Evolutionary conservation across 2,113 vertebrate species (phyloP).

Genomic region (Origma solitaria): DNA sequence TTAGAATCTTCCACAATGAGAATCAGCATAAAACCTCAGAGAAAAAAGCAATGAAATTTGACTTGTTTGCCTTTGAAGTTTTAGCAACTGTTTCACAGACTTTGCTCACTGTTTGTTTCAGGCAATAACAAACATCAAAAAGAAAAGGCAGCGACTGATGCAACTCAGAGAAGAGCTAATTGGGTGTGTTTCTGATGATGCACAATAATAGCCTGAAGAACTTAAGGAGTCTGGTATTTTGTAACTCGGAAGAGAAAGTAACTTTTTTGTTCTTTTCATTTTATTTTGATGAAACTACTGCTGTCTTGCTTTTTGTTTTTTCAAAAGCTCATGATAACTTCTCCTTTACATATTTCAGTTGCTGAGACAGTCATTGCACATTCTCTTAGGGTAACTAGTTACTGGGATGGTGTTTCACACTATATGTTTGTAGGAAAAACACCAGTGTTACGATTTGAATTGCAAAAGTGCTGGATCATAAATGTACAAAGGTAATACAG

Average conservation of each 20-base stretch:
- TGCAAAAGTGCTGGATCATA: background rate
- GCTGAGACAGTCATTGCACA: background rate
- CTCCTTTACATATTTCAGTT: background rate
- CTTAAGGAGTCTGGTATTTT: background rate
- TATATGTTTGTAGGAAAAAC: background rate
- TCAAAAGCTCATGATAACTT: background rate
- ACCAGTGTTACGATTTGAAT: background rate
- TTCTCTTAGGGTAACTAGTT: background rate
- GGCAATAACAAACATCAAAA: constrained; percentile 69
- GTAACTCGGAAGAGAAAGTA: background rate
- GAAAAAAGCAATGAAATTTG: background rate
- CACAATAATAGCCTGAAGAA: background rate
- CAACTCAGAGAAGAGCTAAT: constrained; percentile 79
- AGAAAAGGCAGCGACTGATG: constrained; percentile 75
- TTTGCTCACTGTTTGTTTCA: constrained; percentile 51
- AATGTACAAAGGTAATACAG: background rate
- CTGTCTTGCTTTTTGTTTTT: background rate
- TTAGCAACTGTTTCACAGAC: background rate
- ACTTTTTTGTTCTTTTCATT: background rate
- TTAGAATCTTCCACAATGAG: background rate
- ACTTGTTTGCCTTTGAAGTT: background rate
- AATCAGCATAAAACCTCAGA: background rate
- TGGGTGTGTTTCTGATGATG: constrained; percentile 68
- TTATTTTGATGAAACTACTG: background rate
- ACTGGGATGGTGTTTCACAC: background rate